Base-by-base conservation (phyloP, 2,888 invertebrate species). In the Apamea crenata region DNA sequence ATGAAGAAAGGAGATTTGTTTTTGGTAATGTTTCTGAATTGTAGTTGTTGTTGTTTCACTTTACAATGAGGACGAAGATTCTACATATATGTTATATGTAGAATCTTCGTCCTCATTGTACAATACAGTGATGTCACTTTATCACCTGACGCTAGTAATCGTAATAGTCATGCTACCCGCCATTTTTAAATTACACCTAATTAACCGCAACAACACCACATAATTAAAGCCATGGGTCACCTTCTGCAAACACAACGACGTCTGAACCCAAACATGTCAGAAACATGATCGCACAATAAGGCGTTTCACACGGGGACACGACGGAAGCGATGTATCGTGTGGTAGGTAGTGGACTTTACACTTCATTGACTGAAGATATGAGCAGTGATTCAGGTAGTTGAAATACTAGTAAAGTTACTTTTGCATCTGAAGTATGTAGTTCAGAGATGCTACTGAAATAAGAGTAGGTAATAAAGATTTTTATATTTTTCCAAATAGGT, bases 311-410 rank as follows among this genome's bases (percentile, higher is more conserved):
- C 59, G 56, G 29, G 50, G 65, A 65, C 1, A 85, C 87, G 87
- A 81, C 88, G 88, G 82, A 88, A 88, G 82, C 69, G 53, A 76
- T 69, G 74, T 82, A 63, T 85, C 76, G 56, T 68, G 75, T 78
- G 82, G 75, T 81, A 67, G 82, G 75, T 81, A 67, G 61, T 77
- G 65, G 70, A 76, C 59, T 80, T 87, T 8, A 81, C 85, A 59
- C 81, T 74, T 80, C 71, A 74, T 69, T 84, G 66, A 14, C 10
- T 71, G n/a, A 21, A 16, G 63, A 25, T 56, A 65, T 73, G 65
- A 44, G 65, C 68, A 84, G 53, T 16, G 67, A 36, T 84, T 75
- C 36, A 70, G 65, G 66, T 73, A 44, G 59, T 70, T 59, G 16
- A 25, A 56, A 59, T 32, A 1, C 10, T 61, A 16, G 40, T n/a